Conservation (phyloP, 1,140 invertebrate genomes). For the Solenopsis invicta region DNA sequence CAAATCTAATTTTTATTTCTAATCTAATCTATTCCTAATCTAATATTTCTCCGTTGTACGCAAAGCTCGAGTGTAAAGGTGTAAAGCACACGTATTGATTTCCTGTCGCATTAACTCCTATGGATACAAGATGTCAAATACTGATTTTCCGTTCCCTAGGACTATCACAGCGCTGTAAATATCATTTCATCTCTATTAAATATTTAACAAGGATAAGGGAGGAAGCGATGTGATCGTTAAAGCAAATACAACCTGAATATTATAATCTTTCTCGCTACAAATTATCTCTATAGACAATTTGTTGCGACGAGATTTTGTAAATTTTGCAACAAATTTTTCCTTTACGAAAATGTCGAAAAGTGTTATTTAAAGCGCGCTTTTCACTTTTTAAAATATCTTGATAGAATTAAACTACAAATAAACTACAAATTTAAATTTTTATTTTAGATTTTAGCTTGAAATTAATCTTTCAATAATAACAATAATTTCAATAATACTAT, state of each 20-base stretch:
- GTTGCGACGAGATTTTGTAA: neutral
- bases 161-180: too few relatives aligned
- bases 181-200: too few relatives aligned
- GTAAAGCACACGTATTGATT: slow-evolving; percentile 4
- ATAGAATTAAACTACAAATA: neutral
- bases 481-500: neutral
- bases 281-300: neutral
- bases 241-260: too few relatives aligned
- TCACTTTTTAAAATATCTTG: neutral
- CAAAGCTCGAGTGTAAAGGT: neutral
- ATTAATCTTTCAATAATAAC: neutral
- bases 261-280: neutral
- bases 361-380: neutral
- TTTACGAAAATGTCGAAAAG: neutral
- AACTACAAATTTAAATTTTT: neutral
- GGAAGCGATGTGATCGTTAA: too few relatives aligned
- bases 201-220: too few relatives aligned
- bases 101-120: neutral
- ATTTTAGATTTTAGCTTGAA: neutral
- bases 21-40: too few relatives aligned
- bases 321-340: neutral
- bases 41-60: too few relatives aligned
- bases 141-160: too few relatives aligned
- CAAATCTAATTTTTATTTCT: too few relatives aligned
- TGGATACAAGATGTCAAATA: neutral